Evolutionary conservation across 2,888 invertebrate species (phyloP), one percentile per base, ranked within the genome.

Genomic region (Chloromyia formosa): DNA sequence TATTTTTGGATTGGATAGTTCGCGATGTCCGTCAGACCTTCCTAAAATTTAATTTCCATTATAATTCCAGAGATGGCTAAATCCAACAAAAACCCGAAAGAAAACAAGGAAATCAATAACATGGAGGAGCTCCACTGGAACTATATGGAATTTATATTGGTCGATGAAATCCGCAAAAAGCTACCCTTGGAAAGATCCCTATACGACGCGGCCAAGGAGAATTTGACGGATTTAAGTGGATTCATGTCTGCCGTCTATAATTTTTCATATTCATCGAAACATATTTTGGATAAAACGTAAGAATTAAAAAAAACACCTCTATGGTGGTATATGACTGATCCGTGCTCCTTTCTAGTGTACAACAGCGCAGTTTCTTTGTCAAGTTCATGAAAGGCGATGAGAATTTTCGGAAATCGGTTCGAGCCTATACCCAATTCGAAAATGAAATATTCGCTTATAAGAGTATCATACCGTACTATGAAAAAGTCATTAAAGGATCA

Each of bases 351-450:
- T 66, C 16, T 66, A 79, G 78, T 71, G 61, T 74, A 58, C 62
- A 62, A 40, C 10, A 56, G 27, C 75, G 71, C 49, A 22, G 76
- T 16, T 54, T 82, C 14, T 79, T 85, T 66, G 81, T 81, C 0
- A 85, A 85, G 75, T 83, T 85, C 69, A 85, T 85, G 84, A 84
- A 82, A 73, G 84, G 84, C 20, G 81, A 80, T 61, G 78, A 78
- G 1, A 75, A 77, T 14, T 84, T 84, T 58, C 82, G 85, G 0
- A 79, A 80, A 27, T 78, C 79, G 1, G 82, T 82, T 74, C 82
- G 82, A 77, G 82, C 82, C 1, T 82, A 82, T 68, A 80, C 78
- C 16, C 84, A 84, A 78, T 84, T 83, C 74, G 80, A 81, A 35
- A 85, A 85, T 76, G 85, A 85, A 75, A 78, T 83, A 12, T 83